These are phyloP conservation scores for Microtus oregoni DNA, from an alignment of 2,113 vertebrate genomes.

Conservation along the genomic window DNA sequence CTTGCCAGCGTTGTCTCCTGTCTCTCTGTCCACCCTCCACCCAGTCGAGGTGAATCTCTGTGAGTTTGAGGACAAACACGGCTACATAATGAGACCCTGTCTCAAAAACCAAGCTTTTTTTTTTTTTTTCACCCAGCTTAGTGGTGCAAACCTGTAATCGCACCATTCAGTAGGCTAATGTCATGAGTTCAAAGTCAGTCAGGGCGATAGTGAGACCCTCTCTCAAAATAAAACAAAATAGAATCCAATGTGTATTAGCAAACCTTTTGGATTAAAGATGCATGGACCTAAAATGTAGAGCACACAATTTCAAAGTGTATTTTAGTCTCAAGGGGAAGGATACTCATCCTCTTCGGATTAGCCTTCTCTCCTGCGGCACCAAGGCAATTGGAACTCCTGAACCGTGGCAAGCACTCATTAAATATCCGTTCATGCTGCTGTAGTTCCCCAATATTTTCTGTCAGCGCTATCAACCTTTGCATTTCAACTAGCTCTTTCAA, in stretches of 20 bases:
- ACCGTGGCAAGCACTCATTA: not conserved
- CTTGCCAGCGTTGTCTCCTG: no score
- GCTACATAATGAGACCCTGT: not conserved
- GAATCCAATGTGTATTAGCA: not conserved
- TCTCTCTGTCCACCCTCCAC: no score
- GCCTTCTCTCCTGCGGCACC: not conserved
- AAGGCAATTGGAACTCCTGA: constrained; percentile 9
- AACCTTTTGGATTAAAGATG: not conserved
- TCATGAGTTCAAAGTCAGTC: not conserved
- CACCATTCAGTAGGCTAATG: not conserved
- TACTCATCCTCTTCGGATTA: not conserved
- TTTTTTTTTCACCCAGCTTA: not conserved
- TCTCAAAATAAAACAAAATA: not conserved
- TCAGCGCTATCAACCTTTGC: not conserved
- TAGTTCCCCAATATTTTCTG: constrained; percentile 15
- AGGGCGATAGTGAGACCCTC: not conserved
- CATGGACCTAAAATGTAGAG: not conserved
- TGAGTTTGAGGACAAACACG: not conserved
- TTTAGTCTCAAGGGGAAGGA: constrained; percentile 47
- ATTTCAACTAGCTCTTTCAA: constrained; percentile 41
- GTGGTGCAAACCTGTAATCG: not conserved
- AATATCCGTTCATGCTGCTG: not conserved
- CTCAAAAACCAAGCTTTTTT: not conserved
- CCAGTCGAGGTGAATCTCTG: not conserved
- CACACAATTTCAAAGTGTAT: constrained; percentile 7